These are phyloP conservation scores for Diadegma fenestrale DNA, from an alignment of 2,888 invertebrate species.

Conservation along the genomic window DNA sequence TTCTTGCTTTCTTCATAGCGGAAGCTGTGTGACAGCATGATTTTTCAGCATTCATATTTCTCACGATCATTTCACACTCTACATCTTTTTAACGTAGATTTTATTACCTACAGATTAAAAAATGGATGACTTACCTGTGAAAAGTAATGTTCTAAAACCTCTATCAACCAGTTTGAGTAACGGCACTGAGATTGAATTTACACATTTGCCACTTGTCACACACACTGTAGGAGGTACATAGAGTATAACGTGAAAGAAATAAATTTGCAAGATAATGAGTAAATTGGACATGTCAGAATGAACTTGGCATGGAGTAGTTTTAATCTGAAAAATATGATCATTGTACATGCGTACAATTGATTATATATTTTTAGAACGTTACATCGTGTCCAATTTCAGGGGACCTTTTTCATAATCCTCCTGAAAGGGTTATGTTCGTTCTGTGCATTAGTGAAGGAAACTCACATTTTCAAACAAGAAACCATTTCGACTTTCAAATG, in stretches of 20 bases:
- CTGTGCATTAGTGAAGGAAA: background rate
- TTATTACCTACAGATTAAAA: background rate
- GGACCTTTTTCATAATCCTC: no score
- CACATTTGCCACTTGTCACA: background rate
- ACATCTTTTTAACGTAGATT: background rate
- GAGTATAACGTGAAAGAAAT: background rate
- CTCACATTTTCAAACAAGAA: no score
- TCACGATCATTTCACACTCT: no score
- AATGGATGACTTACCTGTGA: background rate
- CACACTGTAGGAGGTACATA: background rate
- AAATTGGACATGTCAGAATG: background rate
- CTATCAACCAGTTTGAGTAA: background rate
- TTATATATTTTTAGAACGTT: no score
- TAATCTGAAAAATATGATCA: background rate
- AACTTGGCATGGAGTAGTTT: background rate
- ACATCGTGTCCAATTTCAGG: no score
- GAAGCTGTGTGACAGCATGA: no score
- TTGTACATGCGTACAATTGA: no score
- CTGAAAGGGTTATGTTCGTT: no score
- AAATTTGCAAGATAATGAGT: background rate
- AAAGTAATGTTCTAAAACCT: background rate
- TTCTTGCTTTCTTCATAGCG: no score
- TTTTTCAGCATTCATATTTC: no score
- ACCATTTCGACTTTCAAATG: no score
- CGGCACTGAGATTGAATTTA: background rate